phyloP scores from a whole-genome alignment of 2,113 vertebrate genomes.

The Vulpes ferrilata region DNA sequence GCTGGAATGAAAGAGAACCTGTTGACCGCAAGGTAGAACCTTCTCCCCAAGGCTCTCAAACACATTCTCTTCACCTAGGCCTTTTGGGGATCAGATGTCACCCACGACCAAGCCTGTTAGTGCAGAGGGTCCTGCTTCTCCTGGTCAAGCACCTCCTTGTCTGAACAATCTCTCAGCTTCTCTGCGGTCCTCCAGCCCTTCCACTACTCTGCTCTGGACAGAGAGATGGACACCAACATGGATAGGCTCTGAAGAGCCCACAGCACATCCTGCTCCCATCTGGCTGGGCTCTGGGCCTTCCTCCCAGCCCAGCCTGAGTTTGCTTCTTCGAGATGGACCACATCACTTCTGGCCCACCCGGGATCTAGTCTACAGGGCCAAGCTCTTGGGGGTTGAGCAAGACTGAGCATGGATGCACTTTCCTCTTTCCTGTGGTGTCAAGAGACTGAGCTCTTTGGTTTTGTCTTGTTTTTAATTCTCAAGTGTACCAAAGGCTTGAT shows the following conservation, averaged over 20 bases:
- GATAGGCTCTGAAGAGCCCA: background rate
- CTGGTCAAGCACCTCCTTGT: background rate
- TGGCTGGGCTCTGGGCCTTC: background rate
- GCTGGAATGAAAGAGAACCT: background rate
- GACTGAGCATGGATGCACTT: background rate
- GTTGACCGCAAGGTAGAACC: accelerated
- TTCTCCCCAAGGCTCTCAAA: background rate
- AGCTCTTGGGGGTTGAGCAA: background rate
- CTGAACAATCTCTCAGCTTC: background rate
- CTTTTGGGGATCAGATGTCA: background rate
- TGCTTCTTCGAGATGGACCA: background rate
- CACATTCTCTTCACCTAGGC: accelerated
- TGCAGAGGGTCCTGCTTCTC: background rate
- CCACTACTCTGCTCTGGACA: background rate
- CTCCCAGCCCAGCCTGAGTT: background rate
- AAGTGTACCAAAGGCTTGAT: background rate
- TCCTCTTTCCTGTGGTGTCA: background rate
- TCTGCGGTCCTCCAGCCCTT: background rate
- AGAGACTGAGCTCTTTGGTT: background rate
- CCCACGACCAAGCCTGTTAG: background rate
- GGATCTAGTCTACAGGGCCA: no score
- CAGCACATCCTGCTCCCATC: background rate
- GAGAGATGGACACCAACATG: background rate
- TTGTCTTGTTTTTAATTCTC: background rate
- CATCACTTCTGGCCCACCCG: background rate